Percentiles rank a stretch among this genome's conserved stretches.
phyloP scores from a whole-genome alignment of 2,888 invertebrate genomes.

The Morpho deidamia region DNA sequence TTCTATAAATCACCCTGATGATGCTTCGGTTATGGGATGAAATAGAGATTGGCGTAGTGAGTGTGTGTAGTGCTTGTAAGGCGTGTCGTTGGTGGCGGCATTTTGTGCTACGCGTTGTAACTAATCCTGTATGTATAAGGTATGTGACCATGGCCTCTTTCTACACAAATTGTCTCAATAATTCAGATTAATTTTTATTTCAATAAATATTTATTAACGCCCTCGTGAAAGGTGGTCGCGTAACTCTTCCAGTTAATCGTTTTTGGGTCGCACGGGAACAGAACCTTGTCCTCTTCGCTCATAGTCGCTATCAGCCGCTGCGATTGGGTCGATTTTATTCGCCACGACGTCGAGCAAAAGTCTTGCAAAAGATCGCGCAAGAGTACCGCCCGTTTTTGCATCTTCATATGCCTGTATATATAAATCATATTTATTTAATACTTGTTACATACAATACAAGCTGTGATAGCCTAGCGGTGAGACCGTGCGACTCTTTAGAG shows the following conservation, averaged over 20 bases:
- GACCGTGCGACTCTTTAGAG: too few relatives aligned
- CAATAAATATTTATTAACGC: conserved; percentile 82
- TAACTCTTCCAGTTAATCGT: conserved; percentile 90
- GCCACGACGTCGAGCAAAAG: conserved; percentile 89
- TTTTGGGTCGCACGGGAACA: conserved; percentile 87
- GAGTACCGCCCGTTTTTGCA: conserved; percentile 12
- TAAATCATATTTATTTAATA: too few relatives aligned
- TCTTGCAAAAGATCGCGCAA: conserved; percentile 73
- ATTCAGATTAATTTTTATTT: conserved; percentile 4
- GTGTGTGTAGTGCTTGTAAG: too few relatives aligned
- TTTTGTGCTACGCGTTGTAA: too few relatives aligned
- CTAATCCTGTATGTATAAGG: too few relatives aligned
- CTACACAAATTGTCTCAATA: background rate
- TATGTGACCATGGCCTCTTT: too few relatives aligned
- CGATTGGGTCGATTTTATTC: conserved; percentile 86
- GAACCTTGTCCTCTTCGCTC: conserved; percentile 80
- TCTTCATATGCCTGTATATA: conserved; percentile 19
- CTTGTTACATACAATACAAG: too few relatives aligned
- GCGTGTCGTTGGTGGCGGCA: too few relatives aligned
- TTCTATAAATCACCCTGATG: too few relatives aligned
- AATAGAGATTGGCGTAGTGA: too few relatives aligned
- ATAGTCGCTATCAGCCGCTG: conserved; percentile 76
- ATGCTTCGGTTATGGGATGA: too few relatives aligned
- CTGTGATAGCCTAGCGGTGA: too few relatives aligned
- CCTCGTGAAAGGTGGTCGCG: conserved; percentile 87